Evolutionary conservation across 2,888 invertebrate species (phyloP).

Genomic region (Mechanitis mazaeus): DNA sequence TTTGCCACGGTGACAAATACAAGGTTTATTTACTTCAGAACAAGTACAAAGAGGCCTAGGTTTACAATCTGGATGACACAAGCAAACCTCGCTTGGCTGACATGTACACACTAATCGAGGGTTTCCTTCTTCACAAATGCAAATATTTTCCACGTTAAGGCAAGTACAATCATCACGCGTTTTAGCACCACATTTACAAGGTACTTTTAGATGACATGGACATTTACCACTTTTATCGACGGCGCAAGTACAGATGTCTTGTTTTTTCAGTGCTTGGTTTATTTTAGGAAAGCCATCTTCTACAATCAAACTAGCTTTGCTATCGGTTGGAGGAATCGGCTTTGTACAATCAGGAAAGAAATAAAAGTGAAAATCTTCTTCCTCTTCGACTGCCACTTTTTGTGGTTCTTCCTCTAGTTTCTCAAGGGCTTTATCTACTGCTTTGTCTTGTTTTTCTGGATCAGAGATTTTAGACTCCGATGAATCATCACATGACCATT

Average conservation of each 20-base stretch:
- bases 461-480: conserved; percentile 39
- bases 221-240: conserved; percentile 49
- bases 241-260: conserved; percentile 47
- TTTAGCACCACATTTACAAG: conserved; percentile 60
- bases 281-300: conserved; percentile 59
- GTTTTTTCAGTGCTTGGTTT: conserved; percentile 40
- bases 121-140: conserved; percentile 48
- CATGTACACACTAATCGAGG: conserved; percentile 51
- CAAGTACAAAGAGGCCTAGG: conserved; percentile 51
- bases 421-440: conserved; percentile 34
- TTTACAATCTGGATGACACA: conserved; percentile 50
- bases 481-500: conserved; percentile 56
- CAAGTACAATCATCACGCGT: conserved; percentile 50
- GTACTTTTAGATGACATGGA: conserved; percentile 48
- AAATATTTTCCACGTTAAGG: conserved; percentile 44
- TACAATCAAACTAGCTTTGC: conserved; percentile 52
- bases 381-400: conserved; percentile 41
- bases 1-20: conserved; percentile 50
- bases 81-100: conserved; percentile 45
- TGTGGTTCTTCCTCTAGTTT: conserved; percentile 37
- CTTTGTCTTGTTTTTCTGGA: conserved; percentile 41
- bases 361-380: conserved; percentile 62
- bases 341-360: conserved; percentile 66
- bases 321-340: conserved; percentile 39
- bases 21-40: conserved; percentile 53